phyloP scores from a whole-genome alignment of 2,113 vertebrate species.

The Nycticebus coucang region DNA sequence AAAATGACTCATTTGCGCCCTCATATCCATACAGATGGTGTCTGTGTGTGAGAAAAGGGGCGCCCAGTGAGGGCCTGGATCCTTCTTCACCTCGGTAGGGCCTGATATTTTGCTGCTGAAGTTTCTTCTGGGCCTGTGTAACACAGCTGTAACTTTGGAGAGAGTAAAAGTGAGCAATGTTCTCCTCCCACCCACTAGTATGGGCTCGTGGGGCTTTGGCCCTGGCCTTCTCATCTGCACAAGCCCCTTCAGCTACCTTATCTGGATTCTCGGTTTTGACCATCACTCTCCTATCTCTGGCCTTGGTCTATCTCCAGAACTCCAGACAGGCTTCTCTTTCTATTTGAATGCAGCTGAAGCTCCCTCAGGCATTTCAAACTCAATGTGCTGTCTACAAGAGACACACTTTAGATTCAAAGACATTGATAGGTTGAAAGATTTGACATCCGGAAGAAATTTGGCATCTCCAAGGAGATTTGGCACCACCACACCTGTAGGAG shows the following conservation, averaged over 20 bases:
- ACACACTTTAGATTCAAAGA: neutral
- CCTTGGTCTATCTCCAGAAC: neutral
- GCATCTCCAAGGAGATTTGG: neutral
- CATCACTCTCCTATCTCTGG: neutral
- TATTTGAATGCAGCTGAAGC: neutral
- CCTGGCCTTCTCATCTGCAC: neutral
- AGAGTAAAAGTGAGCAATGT: neutral
- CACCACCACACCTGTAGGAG: neutral
- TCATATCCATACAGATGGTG: neutral
- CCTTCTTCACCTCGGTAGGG: neutral
- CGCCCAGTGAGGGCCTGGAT: neutral
- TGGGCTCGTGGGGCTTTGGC: too few relatives aligned
- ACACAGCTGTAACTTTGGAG: neutral
- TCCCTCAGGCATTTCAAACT: neutral
- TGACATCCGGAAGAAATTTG: neutral
- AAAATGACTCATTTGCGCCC: neutral
- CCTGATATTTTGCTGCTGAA: neutral
- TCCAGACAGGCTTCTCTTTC: neutral
- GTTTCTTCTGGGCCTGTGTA: neutral
- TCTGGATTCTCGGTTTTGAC: neutral
- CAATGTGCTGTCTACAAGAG: neutral
- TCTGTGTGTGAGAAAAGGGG: neutral
- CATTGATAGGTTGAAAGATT: neutral
- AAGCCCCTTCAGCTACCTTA: neutral
- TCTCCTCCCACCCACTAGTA: neutral